Evolutionary conservation across 2,797 vertebrate species (phyloP), one percentile per base, ranked within the genome.

Genomic region (Orientallactaga sibirica): DNA sequence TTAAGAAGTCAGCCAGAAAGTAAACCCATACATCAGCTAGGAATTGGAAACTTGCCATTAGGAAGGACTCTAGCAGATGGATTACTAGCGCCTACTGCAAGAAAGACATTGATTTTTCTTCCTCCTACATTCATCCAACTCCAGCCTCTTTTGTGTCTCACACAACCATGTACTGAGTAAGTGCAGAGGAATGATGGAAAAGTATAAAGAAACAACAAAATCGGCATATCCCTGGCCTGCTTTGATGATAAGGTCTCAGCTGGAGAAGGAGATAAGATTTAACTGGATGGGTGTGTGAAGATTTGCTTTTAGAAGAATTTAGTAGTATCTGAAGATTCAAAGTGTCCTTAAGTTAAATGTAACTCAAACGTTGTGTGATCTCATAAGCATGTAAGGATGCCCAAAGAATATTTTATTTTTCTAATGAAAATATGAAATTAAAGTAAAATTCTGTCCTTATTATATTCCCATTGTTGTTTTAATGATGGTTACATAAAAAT

Each of bases 261-360:
- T 27, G 25, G 52, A 5, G 5, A 7, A 12, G 22, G 33, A 7
- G 1, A 48, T 41, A 77, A 70, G 2, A 18, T 91, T 62, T 7
- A 92, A 67, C 81, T 55, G 58, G 7, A 16, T 58, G 27, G 0
- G 12, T 66, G 2, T 81, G 68, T 77, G 58, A 78, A 77, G 66
- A 76, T 67, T 80, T 76, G 6, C 86, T 86, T 94, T 70, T 79
- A 43, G 70, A 94, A 89, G n/a, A 6, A 83, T 83, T 71, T 75
- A 43, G 11, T 81, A 73, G 91, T 66, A 91, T 9, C 62, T 88
- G 19, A 76, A 89, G 93, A 80, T 58, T 2, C 37, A 89, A 80
- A 67, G 20, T 93, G 22, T 71, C 19, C 25, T 70, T 68, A 85
- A 33, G 2, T 1, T 95, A 75, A 55, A 86, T 71, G 22, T 64